Percentiles rank a stretch among this genome's conserved stretches.
Conservation (phyloP, 23 tunicate species). For the Halocynthia roretzi region DNA sequence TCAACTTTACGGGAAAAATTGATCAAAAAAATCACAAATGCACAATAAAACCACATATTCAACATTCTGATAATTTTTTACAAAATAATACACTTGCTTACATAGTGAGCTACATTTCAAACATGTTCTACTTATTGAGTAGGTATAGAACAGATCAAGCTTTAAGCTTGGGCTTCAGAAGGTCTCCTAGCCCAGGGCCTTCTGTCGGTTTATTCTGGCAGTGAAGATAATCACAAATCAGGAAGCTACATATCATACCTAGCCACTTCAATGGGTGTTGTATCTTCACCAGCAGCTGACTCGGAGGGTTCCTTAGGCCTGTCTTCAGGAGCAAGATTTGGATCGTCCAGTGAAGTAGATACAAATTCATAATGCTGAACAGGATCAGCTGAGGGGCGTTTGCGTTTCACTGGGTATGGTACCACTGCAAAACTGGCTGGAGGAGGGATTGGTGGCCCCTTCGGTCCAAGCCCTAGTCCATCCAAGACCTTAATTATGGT, state of each 20-base stretch:
- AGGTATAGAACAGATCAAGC: too few species aligned
- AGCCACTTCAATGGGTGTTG: slow-evolving; percentile 34
- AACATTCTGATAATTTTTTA: too few species aligned
- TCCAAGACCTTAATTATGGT: slow-evolving; percentile 57
- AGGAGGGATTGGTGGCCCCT: slow-evolving; percentile 93
- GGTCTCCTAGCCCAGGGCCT: too few species aligned
- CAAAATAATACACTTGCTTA: too few species aligned
- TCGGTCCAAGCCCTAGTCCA: slow-evolving; percentile 82
- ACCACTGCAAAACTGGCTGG: slow-evolving; percentile 76
- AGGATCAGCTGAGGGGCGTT: slow-evolving; percentile 64
- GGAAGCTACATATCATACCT: neutral
- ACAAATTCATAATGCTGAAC: slow-evolving; percentile 69
- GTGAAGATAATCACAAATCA: too few species aligned
- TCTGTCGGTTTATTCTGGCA: too few species aligned
- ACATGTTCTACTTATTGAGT: too few species aligned
- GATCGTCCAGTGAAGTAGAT: slow-evolving; percentile 66
- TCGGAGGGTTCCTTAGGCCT: slow-evolving; percentile 39
- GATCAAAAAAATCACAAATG: too few species aligned
- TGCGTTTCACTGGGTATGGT: slow-evolving; percentile 88
- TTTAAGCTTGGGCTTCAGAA: too few species aligned
- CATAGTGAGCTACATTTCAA: too few species aligned
- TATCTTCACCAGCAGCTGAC: slow-evolving; percentile 34
- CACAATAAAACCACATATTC: too few species aligned
- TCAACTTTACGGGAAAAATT: too few species aligned
- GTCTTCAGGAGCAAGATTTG: slow-evolving; percentile 55